These are phyloP conservation scores for Zaprionus africanus DNA, from an alignment of 1,140 invertebrate species.

Conservation along the genomic window DNA sequence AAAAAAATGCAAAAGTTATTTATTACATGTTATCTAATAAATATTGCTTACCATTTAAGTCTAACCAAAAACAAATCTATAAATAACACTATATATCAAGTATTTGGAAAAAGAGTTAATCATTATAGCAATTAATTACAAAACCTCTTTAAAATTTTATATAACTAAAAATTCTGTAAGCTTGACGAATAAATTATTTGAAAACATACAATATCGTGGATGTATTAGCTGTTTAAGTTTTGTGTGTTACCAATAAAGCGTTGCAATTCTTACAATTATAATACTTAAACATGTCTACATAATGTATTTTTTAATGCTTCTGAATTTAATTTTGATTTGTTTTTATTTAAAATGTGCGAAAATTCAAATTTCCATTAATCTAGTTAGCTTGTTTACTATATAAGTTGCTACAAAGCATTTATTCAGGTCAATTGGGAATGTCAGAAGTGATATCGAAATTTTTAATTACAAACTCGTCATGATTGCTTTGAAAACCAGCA, in stretches of 20 bases:
- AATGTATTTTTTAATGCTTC: too few species aligned
- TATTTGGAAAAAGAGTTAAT: not conserved
- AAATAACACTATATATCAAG: not conserved
- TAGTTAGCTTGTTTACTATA: not conserved
- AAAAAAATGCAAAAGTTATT: conserved; percentile 40
- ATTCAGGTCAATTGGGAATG: not conserved
- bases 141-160: too few species aligned
- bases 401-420: not conserved
- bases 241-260: too few species aligned
- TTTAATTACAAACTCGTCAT: not conserved
- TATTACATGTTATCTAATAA: conserved; percentile 16
- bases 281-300: too few species aligned
- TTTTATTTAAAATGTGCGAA: not conserved
- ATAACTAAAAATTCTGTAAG: too few species aligned
- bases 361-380: not conserved
- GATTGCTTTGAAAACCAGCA: not conserved
- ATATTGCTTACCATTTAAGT: not conserved
- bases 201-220: too few species aligned
- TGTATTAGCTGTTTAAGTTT: too few species aligned
- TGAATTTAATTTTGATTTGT: too few species aligned
- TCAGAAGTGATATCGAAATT: not conserved
- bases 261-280: too few species aligned
- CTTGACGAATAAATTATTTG: too few species aligned
- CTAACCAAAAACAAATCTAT: not conserved
- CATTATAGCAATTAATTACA: too few species aligned